Conservation (phyloP, 2,888 invertebrate genomes). For the Scaptomyza polygonia region DNA sequence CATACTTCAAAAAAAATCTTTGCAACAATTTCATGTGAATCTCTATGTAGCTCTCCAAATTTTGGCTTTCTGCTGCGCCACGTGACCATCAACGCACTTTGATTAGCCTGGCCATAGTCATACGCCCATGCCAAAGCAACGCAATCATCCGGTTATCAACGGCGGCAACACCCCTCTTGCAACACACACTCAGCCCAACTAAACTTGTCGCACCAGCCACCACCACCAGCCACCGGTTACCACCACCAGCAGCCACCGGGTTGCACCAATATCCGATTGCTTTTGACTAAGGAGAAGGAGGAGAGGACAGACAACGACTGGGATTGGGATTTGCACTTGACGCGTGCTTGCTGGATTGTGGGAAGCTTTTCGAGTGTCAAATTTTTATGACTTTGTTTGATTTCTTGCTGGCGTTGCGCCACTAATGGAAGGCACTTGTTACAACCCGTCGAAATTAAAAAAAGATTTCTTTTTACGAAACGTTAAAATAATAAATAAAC, state of each 20-base stretch:
- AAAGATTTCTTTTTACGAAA: constrained; percentile 54
- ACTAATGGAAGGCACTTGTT: constrained; percentile 78
- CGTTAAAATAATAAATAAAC: background rate
- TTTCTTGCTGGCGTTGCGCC: constrained; percentile 70
- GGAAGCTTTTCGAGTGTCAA: constrained; percentile 72
- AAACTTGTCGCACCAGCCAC: constrained; percentile 17
- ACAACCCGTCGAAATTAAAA: constrained; percentile 59
- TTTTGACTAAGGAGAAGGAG: no score
- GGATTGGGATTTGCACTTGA: constrained; percentile 49
- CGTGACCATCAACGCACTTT: constrained; percentile 78
- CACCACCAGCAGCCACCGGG: constrained; percentile 29
- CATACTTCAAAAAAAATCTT: constrained; percentile 63
- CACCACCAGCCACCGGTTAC: constrained; percentile 27
- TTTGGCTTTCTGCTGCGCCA: constrained; percentile 59
- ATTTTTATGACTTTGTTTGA: constrained; percentile 81
- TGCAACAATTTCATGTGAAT: constrained; percentile 68
- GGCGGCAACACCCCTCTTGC: constrained; percentile 28
- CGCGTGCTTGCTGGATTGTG: constrained; percentile 74
- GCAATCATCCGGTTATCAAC: constrained; percentile 41
- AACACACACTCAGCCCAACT: constrained; percentile 13
- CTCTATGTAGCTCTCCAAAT: constrained; percentile 32
- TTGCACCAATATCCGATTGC: constrained; percentile 75
- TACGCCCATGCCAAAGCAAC: constrained; percentile 11
- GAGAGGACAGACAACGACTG: constrained; percentile 12
- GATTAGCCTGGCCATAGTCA: constrained; percentile 68